Conservation (phyloP, 2,797 vertebrate species). For the Thripadectes ignobilis region DNA sequence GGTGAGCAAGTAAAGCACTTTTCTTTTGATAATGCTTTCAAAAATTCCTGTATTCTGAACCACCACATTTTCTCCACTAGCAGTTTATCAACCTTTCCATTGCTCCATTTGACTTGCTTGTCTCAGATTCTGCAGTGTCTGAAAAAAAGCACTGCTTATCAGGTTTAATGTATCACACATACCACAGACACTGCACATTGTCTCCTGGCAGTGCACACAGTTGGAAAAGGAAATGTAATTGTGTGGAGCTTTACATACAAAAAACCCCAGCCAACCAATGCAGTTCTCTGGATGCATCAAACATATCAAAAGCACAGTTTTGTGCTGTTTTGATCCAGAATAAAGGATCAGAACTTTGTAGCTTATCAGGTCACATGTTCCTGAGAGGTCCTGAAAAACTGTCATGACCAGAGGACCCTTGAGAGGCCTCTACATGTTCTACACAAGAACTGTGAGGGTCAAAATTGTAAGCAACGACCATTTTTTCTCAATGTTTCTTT, state of each 20-base stretch:
- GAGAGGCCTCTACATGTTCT: neutral
- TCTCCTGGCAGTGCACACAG: neutral
- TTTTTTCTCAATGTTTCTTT: neutral
- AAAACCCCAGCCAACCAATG: neutral
- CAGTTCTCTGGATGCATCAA: neutral
- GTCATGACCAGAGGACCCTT: neutral
- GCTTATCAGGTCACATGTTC: neutral
- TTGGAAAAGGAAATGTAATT: neutral
- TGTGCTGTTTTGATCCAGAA: neutral
- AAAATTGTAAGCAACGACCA: neutral
- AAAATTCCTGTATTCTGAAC: neutral
- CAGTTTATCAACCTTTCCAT: neutral
- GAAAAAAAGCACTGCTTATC: neutral
- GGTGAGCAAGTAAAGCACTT: neutral
- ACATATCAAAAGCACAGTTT: neutral
- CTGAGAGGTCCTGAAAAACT: neutral
- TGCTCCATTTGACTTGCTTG: neutral
- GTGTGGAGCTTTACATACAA: neutral
- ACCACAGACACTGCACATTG: neutral
- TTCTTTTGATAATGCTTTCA: neutral
- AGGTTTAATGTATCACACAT: fast-evolving
- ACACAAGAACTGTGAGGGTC: neutral
- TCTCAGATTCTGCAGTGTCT: neutral
- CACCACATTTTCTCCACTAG: neutral
- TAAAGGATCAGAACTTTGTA: neutral